Evolutionary conservation across 2,888 invertebrate genomes (phyloP), one percentile per base, ranked within the genome.

Genomic region (Erebia palarica): DNA sequence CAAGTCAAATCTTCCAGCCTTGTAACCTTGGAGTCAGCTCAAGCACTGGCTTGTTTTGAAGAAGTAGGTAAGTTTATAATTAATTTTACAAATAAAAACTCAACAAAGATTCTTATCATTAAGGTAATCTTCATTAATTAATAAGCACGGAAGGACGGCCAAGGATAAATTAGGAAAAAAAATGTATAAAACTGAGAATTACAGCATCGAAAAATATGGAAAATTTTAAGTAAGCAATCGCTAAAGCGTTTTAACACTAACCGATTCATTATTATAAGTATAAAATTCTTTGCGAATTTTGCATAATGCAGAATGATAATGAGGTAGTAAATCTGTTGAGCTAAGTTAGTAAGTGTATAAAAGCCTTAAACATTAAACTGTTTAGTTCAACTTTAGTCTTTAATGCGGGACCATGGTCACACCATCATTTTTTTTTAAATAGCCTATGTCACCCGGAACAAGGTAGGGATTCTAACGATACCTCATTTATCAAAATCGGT

Each of bases 71-170:
- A 13, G 3, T 3, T 1, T 16, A 16, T 9, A 9, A n/a, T 8
- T 7, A n/a, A 53, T 16, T 42, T 44, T 51, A 44, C 21, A 7
- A 61, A 9, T 53, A 9, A 44, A 58, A 67, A 49, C 53, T 53
- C 13, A 36, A 73, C 51, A 59, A 67, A 57, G 49, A 64, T 42
- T 61, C 8, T 55, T 61, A 70, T 71, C 71, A 53, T 57, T 70
- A 65, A 51, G 67, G 58, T 65, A 59, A 73, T 71, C 65, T 71
- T 69, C 51, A 63, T 58, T 71, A 73, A 71, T 71, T 65, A 51
- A 73, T 55, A 10, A 55, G 10, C 51, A 18, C 70, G 70, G 70
- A 73, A 70, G 42, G 9, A 21, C 9, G 5, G 42, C 65, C 27
- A 44, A 65, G 65, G 49, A 55, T 66, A 66, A 58, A 44, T 58